Evolutionary conservation across 2,797 vertebrate species (phyloP), one percentile per base, ranked within the genome.

Genomic region (Lutjanus argentimaculatus): DNA sequence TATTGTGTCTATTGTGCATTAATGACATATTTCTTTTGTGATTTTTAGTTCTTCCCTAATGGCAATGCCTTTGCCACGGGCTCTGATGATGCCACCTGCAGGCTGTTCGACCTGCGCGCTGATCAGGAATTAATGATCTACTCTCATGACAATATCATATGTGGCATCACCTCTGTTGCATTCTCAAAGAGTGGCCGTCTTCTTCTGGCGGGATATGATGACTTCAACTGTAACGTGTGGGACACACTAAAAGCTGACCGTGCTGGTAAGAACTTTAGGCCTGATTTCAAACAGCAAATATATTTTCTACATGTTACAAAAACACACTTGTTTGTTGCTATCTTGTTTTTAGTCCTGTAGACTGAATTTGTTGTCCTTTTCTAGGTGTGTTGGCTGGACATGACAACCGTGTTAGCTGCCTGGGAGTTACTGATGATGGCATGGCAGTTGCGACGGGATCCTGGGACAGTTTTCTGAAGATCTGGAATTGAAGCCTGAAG

Each of bases 401-500:
- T 6, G 98, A 99, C 94, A 99, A 99, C 96, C 97, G 99, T 52
- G 99, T 99, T 91, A 99, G 99, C 94, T 99, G 99, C 96, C 97
- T 99, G 96, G 99, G 99, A 14, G 99, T 99, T 85, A 99, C 99
- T 87, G 99, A 99, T 74, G 98, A 99, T 79, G 99, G 99, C 75
- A 99, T 99, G 99, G 99, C 99, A 65, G 98, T 99, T 93, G 99
- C 99, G 84, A 99, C 98, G 77, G 99, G 99, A 91, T 99, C 99
- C 85, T 99, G 98, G 98, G 98, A 99, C 95, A 99, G 98, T 95
- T 99, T 99, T 96, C 98, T 99, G 95, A 99, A 99, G 97, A 99
- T 99, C 96, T 99, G 99, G 99, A 99, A 99, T 97, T 99, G 96
- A 99, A 94, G 82, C 90, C 95, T 95, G 95, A 96, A 96, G 96